Evolutionary conservation across 2,113 vertebrate genomes (phyloP), one percentile per base, ranked within the genome.

Genomic region (Malaclemys terrapin): DNA sequence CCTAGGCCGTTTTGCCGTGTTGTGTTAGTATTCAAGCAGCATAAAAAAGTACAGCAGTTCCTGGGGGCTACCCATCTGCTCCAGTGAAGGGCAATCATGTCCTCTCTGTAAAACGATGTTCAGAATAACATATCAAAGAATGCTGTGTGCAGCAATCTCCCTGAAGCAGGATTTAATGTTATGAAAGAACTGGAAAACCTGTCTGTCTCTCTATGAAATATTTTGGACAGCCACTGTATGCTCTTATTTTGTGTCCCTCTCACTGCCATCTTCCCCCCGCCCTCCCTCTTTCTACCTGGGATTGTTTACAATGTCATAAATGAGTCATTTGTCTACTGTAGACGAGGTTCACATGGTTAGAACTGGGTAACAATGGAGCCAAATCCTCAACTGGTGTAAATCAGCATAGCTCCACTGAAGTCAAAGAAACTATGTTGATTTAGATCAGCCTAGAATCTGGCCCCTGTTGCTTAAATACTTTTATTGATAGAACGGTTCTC

Each of bases 401-500:
- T 72, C n/a, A 72, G n/a, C n/a, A 22, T 20, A 19, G n/a, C 35
- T 38, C 2, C 3, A 0, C 59, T 22, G 87, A 53, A 85, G 92
- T 42, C 92, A 85, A 93, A 84, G 84, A 85, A 62, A 54, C 0
- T 57, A 35, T 49, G 9, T 42, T 27, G 25, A 57, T 7, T 6
- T 42, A 9, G 65, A 16, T 8, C 57, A 27, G 24, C 49, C 2
- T 1, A 83, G 19, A 38, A 42, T 24, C 56, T 1, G 47, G 62
- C 50, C 0, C 38, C 1, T 59, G 11, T 87, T 17, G 13, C 29
- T 85, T 62, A 3, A 19, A 10, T 10, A 0, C 4, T 52, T 69
- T 29, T 31, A 45, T 14, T 59, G 35, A 10, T 10, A 35, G 24
- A 45, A 65, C 2, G 49, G n/a, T 42, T 78, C 59, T 42, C 14